Evolutionary conservation across 2,113 vertebrate genomes (phyloP), one percentile per base, ranked within the genome.

Genomic region (Capreolus pygargus): DNA sequence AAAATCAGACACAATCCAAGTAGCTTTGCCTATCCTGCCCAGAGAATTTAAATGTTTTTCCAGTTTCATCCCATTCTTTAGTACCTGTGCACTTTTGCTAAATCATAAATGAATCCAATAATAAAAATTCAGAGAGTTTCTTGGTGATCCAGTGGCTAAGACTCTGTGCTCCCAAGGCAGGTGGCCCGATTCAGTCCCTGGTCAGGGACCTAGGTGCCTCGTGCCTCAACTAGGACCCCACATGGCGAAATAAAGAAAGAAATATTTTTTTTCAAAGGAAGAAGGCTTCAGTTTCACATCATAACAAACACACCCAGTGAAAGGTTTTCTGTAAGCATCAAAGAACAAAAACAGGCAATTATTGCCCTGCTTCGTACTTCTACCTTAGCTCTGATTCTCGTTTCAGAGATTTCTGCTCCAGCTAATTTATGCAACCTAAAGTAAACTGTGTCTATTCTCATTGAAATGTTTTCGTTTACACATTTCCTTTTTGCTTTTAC

Each of bases 21-120:
- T 11, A 45, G 15, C 28, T 54, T 21, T 23, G 1, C 52, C 54
- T 5, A 1, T 30, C 19, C n/a, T 0, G 1, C 30, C 17, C 3
- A 2, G 0, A 25, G 43, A 55, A 47, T 47, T 10, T 70, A 43
- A 54, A 30, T n/a, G 27, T 21, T 70, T 70, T 70, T 36, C 67
- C n/a, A 36, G 64, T 89, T 39, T 30, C 4, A 21, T 12, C 17
- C 79, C 17, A 2, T 23, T 12, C 23, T 19, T 2, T 33, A 9
- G 5, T 55, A 43, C 15, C 3, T 4, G 0, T 43, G 21, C 25
- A 13, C 52, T 64, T 50, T 64, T 23, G 3, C 76, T 45, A 88
- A 47, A 12, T 27, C 27, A 8, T 64, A 17, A 8, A 1, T 3
- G 8, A 3, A 36, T 54, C 25, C 25, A 3, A 1, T 6, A 14